phyloP scores from a whole-genome alignment of 1,140 invertebrate species.

The Tetragnatha versicolor region DNA sequence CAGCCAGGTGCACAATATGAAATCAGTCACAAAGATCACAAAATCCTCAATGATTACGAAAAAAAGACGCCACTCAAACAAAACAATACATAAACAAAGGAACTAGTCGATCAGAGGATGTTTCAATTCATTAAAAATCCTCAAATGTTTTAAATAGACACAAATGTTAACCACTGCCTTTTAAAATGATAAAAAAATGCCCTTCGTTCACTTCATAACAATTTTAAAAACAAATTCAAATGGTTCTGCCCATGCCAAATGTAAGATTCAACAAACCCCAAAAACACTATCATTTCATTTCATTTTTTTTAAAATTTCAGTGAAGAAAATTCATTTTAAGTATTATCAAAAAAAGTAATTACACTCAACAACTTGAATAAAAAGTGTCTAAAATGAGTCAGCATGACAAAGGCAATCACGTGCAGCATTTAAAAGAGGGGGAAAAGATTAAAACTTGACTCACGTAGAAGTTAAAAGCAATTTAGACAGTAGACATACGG shows the following conservation, averaged over 20 bases:
- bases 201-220: neutral
- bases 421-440: neutral
- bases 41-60: neutral
- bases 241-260: no score
- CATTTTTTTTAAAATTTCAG: no score
- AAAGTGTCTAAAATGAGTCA: no score
- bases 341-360: no score
- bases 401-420: no score
- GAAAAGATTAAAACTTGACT: neutral
- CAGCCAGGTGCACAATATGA: slow-evolving; percentile 8
- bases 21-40: slow-evolving; percentile 19
- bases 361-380: no score
- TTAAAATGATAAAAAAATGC: neutral
- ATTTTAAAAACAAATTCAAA: no score
- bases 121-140: neutral
- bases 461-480: neutral
- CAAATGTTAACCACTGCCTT: neutral
- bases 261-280: no score
- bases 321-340: no score
- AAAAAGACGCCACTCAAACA: slow-evolving; percentile 1
- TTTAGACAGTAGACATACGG: neutral
- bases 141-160: neutral
- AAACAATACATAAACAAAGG: slow-evolving; percentile 24
- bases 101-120: neutral
- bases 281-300: no score